These are phyloP conservation scores for Ferrisia virgata DNA, from an alignment of 2,888 invertebrate genomes.

Conservation along the genomic window DNA sequence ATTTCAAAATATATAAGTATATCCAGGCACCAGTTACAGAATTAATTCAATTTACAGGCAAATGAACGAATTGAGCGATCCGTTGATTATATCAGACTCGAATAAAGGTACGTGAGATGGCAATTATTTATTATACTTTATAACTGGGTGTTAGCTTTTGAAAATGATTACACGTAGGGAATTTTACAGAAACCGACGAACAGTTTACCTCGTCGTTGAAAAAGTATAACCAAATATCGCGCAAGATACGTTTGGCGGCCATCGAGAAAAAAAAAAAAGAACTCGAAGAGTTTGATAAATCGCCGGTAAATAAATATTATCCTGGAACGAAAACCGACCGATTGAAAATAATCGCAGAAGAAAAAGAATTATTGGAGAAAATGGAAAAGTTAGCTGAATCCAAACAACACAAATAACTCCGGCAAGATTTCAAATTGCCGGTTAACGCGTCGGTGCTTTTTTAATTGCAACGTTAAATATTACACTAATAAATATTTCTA, in stretches of 20 bases:
- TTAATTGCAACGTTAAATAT: background rate
- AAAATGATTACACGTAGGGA: background rate
- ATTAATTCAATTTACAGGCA: constrained; percentile 4
- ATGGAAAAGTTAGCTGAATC: background rate
- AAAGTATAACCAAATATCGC: constrained; percentile 11
- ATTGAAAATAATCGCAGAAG: constrained; percentile 8
- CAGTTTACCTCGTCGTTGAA: background rate
- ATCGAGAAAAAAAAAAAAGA: background rate
- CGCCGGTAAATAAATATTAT: constrained; percentile 3
- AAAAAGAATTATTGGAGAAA: background rate
- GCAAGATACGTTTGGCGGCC: background rate
- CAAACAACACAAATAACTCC: background rate
- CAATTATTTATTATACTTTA: background rate
- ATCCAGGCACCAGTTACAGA: too few species aligned
- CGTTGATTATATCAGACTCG: background rate
- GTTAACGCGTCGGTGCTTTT: background rate
- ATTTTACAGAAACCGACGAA: background rate
- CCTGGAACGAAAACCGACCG: constrained; percentile 6
- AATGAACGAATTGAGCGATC: background rate
- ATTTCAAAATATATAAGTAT: too few species aligned
- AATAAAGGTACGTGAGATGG: background rate
- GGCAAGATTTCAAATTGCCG: background rate
- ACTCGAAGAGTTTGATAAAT: constrained; percentile 2
- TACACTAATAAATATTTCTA: background rate
- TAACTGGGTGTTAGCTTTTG: background rate